Base-by-base conservation (phyloP, 2,113 vertebrate species). In the Melierax canorus region DNA sequence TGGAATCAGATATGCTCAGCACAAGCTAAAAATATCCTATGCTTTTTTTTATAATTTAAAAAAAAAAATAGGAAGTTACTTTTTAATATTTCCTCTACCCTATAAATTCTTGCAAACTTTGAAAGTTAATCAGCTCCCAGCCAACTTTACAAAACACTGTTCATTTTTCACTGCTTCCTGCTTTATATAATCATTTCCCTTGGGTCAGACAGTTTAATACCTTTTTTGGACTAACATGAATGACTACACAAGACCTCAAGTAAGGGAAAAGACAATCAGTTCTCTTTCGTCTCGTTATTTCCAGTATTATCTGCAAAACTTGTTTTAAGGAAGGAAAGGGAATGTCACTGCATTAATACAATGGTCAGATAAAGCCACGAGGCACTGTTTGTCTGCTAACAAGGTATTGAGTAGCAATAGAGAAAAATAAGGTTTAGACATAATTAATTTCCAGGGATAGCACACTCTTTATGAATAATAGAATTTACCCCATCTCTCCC, bases 381-480 rank as follows among this genome's bases (percentile, higher is more conserved):
- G 15, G 19, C 20, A 2, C 34, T 95, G 19, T 46, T 88, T 88
- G 7, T 73, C 62, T 80, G 63, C n/a, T 84, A 76, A 83, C 4
- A 62, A 8, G 4, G 8, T 66, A 50, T 39, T 84, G 43, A 84
- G 51, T 17, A 75, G 2, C 63, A 56, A 81, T 20, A 91, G 22
- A 83, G 24, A 91, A 92, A 92, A 91, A 81, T 18, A 5, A 84
- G 7, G 10, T 45, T 53, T 68, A 68, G 43, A 69, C 46, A 68
- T 58, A 94, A 94, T 93, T 86, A 78, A 85, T 94, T 94, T 94
- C 76, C 73, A 78, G 36, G 34, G 34, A 84, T 23, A 72, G 39
- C 48, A 72, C 48, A 21, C 39, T 84, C 32, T 94, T 83, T 92
- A 95, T 94, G 64, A 91, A 94, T 94, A 93, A 94, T 60, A 95